Evolutionary conservation across 2,888 invertebrate genomes (phyloP).

Genomic region (Patella ulyssiponensis): DNA sequence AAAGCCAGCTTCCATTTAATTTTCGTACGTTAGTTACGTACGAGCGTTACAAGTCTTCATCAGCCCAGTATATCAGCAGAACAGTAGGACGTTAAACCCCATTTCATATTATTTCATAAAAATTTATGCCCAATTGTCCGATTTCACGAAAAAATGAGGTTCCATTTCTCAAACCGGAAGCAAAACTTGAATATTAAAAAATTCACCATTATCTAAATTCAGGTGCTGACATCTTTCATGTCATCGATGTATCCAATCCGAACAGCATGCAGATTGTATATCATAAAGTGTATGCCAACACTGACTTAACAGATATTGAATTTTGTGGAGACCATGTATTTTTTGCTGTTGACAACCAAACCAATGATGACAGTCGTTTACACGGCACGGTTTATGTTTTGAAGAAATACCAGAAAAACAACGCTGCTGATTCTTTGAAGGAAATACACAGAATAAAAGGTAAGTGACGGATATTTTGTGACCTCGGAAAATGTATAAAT

Average conservation of each 20-base stretch:
- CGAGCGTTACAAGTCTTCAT: no score
- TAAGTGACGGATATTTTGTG: neutral
- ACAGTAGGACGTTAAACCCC: no score
- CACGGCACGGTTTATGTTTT: neutral
- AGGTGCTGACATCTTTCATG: slow-evolving; percentile 53
- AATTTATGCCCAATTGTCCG: no score
- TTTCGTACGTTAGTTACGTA: no score
- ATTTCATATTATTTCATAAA: no score
- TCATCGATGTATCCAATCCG: slow-evolving; percentile 48
- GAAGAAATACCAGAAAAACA: neutral
- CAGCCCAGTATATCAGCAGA: no score
- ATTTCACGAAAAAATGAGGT: no score
- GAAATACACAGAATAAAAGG: neutral
- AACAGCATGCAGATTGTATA: slow-evolving; percentile 33
- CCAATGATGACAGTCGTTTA: slow-evolving; percentile 33
- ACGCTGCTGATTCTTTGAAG: neutral
- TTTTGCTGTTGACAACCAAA: slow-evolving; percentile 43
- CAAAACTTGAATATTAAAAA: no score
- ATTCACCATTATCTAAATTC: neutral
- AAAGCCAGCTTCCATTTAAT: no score
- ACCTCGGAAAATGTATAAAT: no score
- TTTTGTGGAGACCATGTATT: slow-evolving; percentile 52
- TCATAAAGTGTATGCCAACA: slow-evolving; percentile 27
- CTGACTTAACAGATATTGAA: slow-evolving; percentile 56
- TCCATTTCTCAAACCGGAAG: no score